These are phyloP conservation scores for Melieria crassipennis DNA, from an alignment of 2,888 invertebrate genomes.

Conservation along the genomic window DNA sequence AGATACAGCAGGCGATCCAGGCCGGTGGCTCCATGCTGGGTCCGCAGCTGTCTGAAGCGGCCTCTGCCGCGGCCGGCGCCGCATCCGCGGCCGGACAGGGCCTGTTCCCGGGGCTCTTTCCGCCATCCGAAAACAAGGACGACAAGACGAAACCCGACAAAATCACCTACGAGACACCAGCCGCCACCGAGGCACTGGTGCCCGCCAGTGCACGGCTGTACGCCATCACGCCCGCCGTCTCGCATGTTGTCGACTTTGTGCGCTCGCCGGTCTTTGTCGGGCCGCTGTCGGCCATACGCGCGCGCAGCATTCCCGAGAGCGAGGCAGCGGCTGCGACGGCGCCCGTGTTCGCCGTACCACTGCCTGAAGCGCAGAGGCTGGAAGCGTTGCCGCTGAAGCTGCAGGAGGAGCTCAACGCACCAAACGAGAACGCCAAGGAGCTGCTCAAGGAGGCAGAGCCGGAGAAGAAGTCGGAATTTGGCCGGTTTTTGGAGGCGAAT, in stretches of 20 bases:
- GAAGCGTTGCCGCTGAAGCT: slow-evolving; percentile 36
- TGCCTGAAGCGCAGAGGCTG: slow-evolving; percentile 37
- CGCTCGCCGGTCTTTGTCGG: slow-evolving; percentile 53
- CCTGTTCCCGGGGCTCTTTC: slow-evolving; percentile 44
- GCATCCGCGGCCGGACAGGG: slow-evolving; percentile 50
- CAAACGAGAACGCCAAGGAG: background rate
- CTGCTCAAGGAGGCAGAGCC: slow-evolving; percentile 12
- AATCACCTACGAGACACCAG: slow-evolving; percentile 44
- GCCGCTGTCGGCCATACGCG: slow-evolving; percentile 54
- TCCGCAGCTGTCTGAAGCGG: slow-evolving; percentile 54
- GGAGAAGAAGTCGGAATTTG: slow-evolving; percentile 45
- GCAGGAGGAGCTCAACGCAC: background rate
- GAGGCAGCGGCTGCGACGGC: slow-evolving; percentile 38
- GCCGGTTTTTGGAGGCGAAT: slow-evolving; percentile 51
- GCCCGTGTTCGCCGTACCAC: slow-evolving; percentile 41
- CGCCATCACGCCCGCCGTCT: slow-evolving; percentile 50
- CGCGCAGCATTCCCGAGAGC: slow-evolving; percentile 53
- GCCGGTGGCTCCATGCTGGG: slow-evolving; percentile 45
- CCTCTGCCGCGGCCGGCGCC: slow-evolving; percentile 42
- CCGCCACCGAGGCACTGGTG: slow-evolving; percentile 51
- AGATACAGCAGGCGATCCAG: slow-evolving; percentile 49
- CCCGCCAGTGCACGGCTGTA: slow-evolving; percentile 55
- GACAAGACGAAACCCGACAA: slow-evolving; percentile 24
- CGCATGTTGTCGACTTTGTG: slow-evolving; percentile 59
- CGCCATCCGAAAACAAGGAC: slow-evolving; percentile 37